Conservation (phyloP, 2,797 vertebrate genomes). For the Aplochiton taeniatus region DNA sequence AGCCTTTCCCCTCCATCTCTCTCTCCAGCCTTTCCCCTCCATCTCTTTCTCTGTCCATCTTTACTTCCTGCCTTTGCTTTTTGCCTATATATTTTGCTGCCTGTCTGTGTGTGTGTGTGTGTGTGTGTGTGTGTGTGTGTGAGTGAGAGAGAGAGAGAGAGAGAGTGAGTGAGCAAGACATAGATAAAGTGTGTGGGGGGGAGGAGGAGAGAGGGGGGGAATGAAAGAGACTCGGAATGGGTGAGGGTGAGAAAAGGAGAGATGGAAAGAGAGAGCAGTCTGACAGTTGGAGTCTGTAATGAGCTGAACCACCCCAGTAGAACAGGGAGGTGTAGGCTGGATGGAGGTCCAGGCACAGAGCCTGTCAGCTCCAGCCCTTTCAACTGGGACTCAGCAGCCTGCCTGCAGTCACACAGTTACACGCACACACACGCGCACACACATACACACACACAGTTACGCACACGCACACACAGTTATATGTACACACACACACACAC, state of each 20-base stretch:
- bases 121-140: constrained; percentile 18
- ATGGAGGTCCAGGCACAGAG: constrained; percentile 77
- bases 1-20: not conserved
- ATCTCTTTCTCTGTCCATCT: not conserved
- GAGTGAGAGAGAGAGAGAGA: constrained; percentile 28
- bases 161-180: constrained; percentile 41
- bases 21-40: not conserved
- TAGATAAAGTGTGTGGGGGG: constrained; percentile 22
- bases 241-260: not conserved
- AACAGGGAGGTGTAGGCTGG: constrained; percentile 70
- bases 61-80: not conserved
- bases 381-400: constrained; percentile 67
- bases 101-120: constrained; percentile 39
- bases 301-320: constrained; percentile 76
- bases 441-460: constrained; percentile 20
- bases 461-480: too few species aligned
- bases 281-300: constrained; percentile 74
- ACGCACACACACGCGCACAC: constrained; percentile 4
- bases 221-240: constrained; percentile 47
- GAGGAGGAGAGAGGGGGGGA: constrained; percentile 18
- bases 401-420: constrained; percentile 23
- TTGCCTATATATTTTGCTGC: not conserved
- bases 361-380: constrained; percentile 75
- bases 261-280: constrained; percentile 32
- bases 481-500: constrained; percentile 7